Percentiles rank a stretch among this genome's conserved stretches.
Conservation (phyloP, 2,113 vertebrate species). For the cattle (Bos taurus) region ARS-UCD2.0 NC_037335.1:91608501-91609000, state of each 20-base stretch:
- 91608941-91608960: not conserved
- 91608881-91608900: slow-evolving; percentile 39
- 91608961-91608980: slow-evolving; percentile 22
- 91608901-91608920: slow-evolving; percentile 34
- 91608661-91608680: not conserved
- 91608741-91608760: not conserved
- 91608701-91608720: not conserved
- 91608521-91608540: not conserved
- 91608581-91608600: not conserved
- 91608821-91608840: slow-evolving; percentile 60
- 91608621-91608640: not conserved
- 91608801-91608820: not conserved
- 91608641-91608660: not conserved
- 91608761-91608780: slow-evolving; percentile 28
- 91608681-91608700: not conserved
- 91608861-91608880: slow-evolving; percentile 49
- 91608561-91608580: not conserved
- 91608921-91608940: slow-evolving; percentile 36
- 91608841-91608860: slow-evolving; percentile 39
- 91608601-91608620: not conserved
- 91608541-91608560: not conserved
- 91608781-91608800: slow-evolving; percentile 28
- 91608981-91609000: slow-evolving; percentile 1
- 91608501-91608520: not conserved
- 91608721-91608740: not conserved